phyloP scores from a whole-genome alignment of 2,888 invertebrate genomes.

The Epistrophella euchroma region DNA sequence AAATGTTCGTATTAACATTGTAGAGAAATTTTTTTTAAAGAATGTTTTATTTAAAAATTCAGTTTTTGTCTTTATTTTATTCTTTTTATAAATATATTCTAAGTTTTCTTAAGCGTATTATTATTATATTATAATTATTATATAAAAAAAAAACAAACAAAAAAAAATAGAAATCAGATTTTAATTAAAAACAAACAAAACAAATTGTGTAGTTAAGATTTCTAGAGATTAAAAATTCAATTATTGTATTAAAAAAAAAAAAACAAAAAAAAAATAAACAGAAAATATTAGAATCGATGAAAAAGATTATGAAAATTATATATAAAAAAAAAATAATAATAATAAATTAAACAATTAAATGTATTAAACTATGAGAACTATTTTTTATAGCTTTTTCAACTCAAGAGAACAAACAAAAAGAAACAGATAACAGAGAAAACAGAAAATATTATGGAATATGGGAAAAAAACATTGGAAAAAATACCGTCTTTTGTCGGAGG shows the following conservation, averaged over 20 bases:
- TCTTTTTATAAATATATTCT: slow-evolving; percentile 57
- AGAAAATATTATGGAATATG: slow-evolving; percentile 50
- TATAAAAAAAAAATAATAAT: slow-evolving; percentile 59
- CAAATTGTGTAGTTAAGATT: slow-evolving; percentile 71
- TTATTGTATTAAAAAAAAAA: slow-evolving; percentile 67
- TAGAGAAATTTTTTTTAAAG: slow-evolving; percentile 58
- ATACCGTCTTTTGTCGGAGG: slow-evolving; percentile 74
- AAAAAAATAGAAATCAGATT: slow-evolving; percentile 70
- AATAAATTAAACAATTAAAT: slow-evolving; percentile 68
- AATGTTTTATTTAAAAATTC: slow-evolving; percentile 31
- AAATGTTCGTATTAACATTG: slow-evolving; percentile 68
- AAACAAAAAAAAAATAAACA: slow-evolving; percentile 17
- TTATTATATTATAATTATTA: slow-evolving; percentile 56
- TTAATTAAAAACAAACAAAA: slow-evolving; percentile 52
- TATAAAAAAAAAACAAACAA: slow-evolving; percentile 16
- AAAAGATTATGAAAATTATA: slow-evolving; percentile 67
- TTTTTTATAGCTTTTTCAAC: slow-evolving; percentile 76
- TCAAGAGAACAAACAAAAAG: slow-evolving; percentile 60
- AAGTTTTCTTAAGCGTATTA: slow-evolving; percentile 72
- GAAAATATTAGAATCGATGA: slow-evolving; percentile 59
- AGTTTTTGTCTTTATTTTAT: slow-evolving; percentile 49
- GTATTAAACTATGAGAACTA: slow-evolving; percentile 75
- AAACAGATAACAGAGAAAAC: slow-evolving; percentile 28
- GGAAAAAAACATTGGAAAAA: slow-evolving; percentile 66
- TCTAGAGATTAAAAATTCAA: slow-evolving; percentile 71